Base-by-base conservation (phyloP, 1,140 invertebrate genomes). In the Fopius arisanus region DNA sequence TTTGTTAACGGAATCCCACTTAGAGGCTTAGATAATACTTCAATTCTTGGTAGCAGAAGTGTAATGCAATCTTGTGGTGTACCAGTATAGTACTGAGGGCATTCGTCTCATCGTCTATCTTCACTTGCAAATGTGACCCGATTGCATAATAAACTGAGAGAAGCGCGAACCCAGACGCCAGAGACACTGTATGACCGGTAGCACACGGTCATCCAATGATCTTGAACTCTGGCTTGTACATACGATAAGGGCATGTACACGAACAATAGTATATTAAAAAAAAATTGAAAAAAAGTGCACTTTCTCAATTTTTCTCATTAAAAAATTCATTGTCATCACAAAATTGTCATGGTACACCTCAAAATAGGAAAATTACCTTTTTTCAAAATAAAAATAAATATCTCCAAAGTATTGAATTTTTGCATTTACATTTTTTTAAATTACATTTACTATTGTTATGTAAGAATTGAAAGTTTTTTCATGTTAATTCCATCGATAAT, bases 91-190 rank as follows among this genome's bases (percentile, higher is more conserved):
- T 28, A 26, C 2, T 59, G 7, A 51, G 43, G 14, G 54, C 23
- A 59, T 59, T 59, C 23, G 43, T 51, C 43, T 28, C 54, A 7
- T 9, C 10, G 19, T 59, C 21, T 59, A 59, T 59, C 54, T 59
- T 59, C 23, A 59, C 23, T 12, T 21, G 54, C 54, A 59, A 59
- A 23, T 59, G 54, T 59, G 54, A 59, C 21, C 54, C 54, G 21
- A 59, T 59, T 59, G 54, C 54, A 59, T 59, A 59, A 59, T 23
- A 59, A 59, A 59, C 23, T 59, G 54, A 59, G 54, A 26, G 54
- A 59, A 59, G 54, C 9, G 23, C 54, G 23, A 59, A 9, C 54
- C 23, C 19, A 59, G 54, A 26, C 54, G 19, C 54, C 3, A 59
- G 21, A 59, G 54, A 21, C 54, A 26, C 14, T 26, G 5, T 19